Evolutionary conservation across 2,888 invertebrate species (phyloP).

Genomic region (Melanotus villosus): DNA sequence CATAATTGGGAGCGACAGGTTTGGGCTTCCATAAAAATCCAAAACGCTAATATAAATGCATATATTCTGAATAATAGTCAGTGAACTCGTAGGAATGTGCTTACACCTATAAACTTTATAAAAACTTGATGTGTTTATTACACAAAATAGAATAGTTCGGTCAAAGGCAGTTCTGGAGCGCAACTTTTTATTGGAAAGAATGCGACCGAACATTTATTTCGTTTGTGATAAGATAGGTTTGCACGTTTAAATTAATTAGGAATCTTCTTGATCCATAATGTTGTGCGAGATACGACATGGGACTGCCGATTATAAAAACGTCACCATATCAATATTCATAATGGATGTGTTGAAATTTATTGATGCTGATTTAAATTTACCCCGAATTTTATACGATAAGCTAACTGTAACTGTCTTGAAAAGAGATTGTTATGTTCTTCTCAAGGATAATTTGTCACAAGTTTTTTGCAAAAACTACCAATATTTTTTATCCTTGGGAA

Average conservation of each 20-base stretch:
- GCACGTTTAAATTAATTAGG: neutral
- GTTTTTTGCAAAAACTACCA: too few relatives aligned
- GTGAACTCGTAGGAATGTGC: conserved; percentile 26
- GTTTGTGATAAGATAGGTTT: conserved; percentile 8
- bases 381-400: too few relatives aligned
- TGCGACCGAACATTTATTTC: conserved; percentile 13
- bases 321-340: neutral
- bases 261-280: neutral
- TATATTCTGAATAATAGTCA: conserved; percentile 28
- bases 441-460: too few relatives aligned
- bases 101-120: conserved; percentile 24
- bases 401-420: too few relatives aligned
- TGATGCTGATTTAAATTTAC: too few relatives aligned
- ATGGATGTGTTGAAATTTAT: too few relatives aligned
- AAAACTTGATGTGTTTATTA: conserved; percentile 32
- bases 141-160: conserved; percentile 21
- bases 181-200: conserved; percentile 11
- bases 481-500: too few relatives aligned
- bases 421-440: too few relatives aligned
- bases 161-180: conserved; percentile 8
- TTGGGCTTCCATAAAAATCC: conserved; percentile 17
- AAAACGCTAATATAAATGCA: conserved; percentile 17
- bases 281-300: neutral
- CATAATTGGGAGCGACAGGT: conserved; percentile 16
- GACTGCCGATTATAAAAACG: neutral